phyloP scores from a whole-genome alignment of 2,888 invertebrate genomes.

The Onthophagus sagittarius region DNA sequence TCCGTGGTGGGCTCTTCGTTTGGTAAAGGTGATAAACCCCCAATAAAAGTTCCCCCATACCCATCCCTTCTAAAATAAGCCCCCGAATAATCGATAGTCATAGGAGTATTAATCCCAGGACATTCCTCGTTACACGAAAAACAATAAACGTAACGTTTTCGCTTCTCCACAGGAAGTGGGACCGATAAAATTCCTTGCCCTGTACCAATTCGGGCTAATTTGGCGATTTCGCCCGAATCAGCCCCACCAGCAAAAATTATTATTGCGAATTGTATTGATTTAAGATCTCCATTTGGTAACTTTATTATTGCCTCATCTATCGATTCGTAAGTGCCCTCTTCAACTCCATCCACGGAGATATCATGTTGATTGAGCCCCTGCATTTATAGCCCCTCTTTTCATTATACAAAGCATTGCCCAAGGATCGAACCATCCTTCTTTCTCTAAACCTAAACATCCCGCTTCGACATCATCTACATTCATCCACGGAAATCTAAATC shows the following conservation, averaged over 20 bases:
- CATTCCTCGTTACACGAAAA: constrained; percentile 66
- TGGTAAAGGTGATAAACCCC: constrained; percentile 68
- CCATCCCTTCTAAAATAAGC: constrained; percentile 80
- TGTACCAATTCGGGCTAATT: constrained; percentile 72
- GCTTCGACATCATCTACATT: constrained; percentile 76
- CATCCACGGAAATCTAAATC: constrained; percentile 80
- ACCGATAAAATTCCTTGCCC: constrained; percentile 63
- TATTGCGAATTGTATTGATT: constrained; percentile 66
- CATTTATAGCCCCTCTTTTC: constrained; percentile 66
- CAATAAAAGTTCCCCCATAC: constrained; percentile 73
- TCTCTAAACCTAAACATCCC: constrained; percentile 75
- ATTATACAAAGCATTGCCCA: constrained; percentile 75
- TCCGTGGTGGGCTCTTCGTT: constrained; percentile 62
- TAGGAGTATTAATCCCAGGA: constrained; percentile 77
- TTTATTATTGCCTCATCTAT: constrained; percentile 58
- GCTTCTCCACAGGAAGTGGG: constrained; percentile 82
- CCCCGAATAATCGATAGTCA: constrained; percentile 78
- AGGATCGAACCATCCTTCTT: constrained; percentile 95
- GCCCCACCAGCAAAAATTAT: constrained; percentile 84
- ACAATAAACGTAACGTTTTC: constrained; percentile 78
- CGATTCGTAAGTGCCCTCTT: constrained; percentile 52
- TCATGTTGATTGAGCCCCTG: constrained; percentile 69
- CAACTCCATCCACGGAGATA: constrained; percentile 55
- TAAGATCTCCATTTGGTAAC: constrained; percentile 60
- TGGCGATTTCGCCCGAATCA: constrained; percentile 67